A percentile compares a stretch with the other conserved stretches of the same genome.
These are phyloP conservation scores for Drosophila merina DNA, from an alignment of 2,888 invertebrate genomes.

Conservation along the genomic window DNA sequence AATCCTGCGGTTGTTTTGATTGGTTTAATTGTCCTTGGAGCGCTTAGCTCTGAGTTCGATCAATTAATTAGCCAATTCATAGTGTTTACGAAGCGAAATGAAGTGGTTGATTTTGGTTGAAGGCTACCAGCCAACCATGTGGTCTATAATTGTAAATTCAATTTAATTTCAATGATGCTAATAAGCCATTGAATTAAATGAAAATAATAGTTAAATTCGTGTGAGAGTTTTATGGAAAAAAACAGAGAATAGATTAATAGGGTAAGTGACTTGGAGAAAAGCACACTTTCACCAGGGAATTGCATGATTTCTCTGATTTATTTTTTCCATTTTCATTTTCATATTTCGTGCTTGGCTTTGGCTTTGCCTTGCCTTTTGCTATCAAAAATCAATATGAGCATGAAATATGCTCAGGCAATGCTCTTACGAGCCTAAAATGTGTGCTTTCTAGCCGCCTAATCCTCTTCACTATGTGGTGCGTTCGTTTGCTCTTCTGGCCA, in stretches of 20 bases:
- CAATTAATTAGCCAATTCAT: constrained; percentile 15
- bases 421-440: constrained; percentile 34
- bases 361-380: neutral
- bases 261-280: neutral
- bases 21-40: constrained; percentile 8
- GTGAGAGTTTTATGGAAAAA: no score
- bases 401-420: constrained; percentile 34
- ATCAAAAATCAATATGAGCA: constrained; percentile 50
- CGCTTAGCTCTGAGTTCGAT: neutral
- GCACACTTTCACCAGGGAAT: constrained; percentile 7
- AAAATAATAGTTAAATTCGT: neutral
- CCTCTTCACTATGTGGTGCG: constrained; percentile 32
- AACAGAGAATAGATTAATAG: no score
- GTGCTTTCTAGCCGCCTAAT: constrained; percentile 19
- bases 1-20: constrained; percentile 4
- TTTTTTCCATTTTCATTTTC: constrained; percentile 24
- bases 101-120: neutral
- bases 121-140: neutral
- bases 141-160: neutral
- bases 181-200: neutral
- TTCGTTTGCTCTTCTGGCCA: constrained; percentile 19
- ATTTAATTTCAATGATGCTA: neutral
- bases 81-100: neutral
- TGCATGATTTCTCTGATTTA: constrained; percentile 19
- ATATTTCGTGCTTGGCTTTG: constrained; percentile 24